Evolutionary conservation across 2,888 invertebrate genomes (phyloP).

Genomic region (Diogma glabrata): DNA sequence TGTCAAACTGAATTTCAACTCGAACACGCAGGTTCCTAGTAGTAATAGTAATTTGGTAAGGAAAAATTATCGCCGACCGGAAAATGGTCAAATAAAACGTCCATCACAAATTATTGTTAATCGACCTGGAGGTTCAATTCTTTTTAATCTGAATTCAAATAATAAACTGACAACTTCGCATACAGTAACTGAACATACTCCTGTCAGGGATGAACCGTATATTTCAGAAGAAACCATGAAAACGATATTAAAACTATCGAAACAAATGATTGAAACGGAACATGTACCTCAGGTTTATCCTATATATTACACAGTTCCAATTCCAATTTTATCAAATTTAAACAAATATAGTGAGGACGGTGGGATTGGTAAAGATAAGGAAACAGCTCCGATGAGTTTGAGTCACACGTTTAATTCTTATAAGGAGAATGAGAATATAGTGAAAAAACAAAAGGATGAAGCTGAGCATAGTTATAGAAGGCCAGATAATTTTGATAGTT

Average conservation of each 20-base stretch:
- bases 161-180: neutral
- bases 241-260: conserved; percentile 34
- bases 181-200: conserved; percentile 17
- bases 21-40: neutral
- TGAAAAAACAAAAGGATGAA: too few relatives aligned
- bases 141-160: conserved; percentile 27
- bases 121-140: conserved; percentile 34
- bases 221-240: conserved; percentile 35
- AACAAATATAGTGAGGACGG: too few relatives aligned
- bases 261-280: conserved; percentile 29
- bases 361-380: neutral
- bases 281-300: conserved; percentile 25
- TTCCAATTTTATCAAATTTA: conserved; percentile 14
- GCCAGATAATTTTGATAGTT: too few relatives aligned
- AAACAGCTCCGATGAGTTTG: neutral
- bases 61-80: conserved; percentile 15
- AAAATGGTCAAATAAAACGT: conserved; percentile 23
- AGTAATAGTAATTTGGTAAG: conserved; percentile 9
- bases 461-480: too few relatives aligned
- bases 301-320: conserved; percentile 25
- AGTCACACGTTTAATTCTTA: too few relatives aligned
- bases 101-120: conserved; percentile 36
- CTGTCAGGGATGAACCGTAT: conserved; percentile 26
- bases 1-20: conserved; percentile 4
- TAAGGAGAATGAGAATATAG: too few relatives aligned